Evolutionary conservation across 1,140 invertebrate genomes (phyloP), one percentile per base, ranked within the genome.

Genomic region (Choristoneura fumiferana): DNA sequence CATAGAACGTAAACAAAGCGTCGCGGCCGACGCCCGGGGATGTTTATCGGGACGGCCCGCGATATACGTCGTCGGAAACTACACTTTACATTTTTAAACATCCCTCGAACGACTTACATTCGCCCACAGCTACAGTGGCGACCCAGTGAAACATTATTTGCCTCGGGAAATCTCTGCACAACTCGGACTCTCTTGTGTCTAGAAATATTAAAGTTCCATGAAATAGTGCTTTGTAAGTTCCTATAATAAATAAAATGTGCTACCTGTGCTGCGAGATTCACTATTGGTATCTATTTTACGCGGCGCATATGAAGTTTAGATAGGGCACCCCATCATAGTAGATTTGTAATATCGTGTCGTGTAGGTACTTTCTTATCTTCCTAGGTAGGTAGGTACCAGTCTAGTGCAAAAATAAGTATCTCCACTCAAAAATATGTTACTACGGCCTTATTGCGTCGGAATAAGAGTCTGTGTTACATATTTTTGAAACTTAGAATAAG

Each of bases 31-130:
- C n/a, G 69, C 73, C 73, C 71, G 71, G 71, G 70, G 70, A 77
- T 79, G 69, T 79, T 79, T 79, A 79, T 79, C 76, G 65, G 63
- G 63, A 69, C 66, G 61, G 60, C 58, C 59, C 60, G 43, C 68
- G 60, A 72, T 72, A 63, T 63, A 73, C 65, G 72, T 68, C 67
- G 62, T 54, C 60, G 62, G 69, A 64, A 75, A 71, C 57, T 66
- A 61, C 67, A 73, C 64, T 80, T 78, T 78, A 74, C 69, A 80
- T 76, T 78, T 80, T 78, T 80, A 80, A 78, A 74, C 69, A 69
- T 59, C 61, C 34, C 56, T 60, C 55, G 43, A 60, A 67, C 60
- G 58, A 54, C 52, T 35, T 54, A 36, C 38, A 13, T 15, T 40
- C 12, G 38, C 14, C 8, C 13, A 13, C 38, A 13, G 14, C 13